Base-by-base conservation (phyloP, 1,140 invertebrate genomes). In the Sminthurinus signatus region DNA sequence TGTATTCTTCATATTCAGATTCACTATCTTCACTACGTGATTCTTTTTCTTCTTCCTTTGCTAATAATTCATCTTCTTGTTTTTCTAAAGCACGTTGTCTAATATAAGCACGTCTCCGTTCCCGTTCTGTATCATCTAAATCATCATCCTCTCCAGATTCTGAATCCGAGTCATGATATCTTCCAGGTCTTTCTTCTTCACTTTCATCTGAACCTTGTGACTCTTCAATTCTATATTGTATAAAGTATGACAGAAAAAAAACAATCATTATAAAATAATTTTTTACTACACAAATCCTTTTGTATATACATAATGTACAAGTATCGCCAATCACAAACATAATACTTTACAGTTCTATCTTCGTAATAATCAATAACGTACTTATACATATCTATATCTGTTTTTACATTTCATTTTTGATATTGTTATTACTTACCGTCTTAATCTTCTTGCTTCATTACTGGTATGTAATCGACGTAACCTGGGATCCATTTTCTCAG, bases 1-100 rank as follows among this genome's bases (percentile, higher is more conserved):
- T 86, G 71, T 93, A 91, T 77, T 96, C 90, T 74, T 92, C 89
- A 74, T 91, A 84, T 75, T 85, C 86, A 62, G 86, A 86, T 73
- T 84, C 80, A 75, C 89, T 87, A 59, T 91, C 90, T 36, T 85
- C 84, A 62, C 84, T 86, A n/a, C 86, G 84, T 51, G 76, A 76
- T 54, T 75, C 75, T 54, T 75, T 85, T 50, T 88, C 87, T 67
- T 94, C 89, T 62, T 91, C 87, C 70, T 80, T 76, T 65, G 80
- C 81, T 56, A 84, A 73, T 21, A 85, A 73, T 73, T 84, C 82
- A 75, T 80, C 76, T 73, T 82, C 83, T 69, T 86, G 82, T 66
- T 86, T 85, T 10, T 83, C 81, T 2, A 88, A 72, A 51, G 88
- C 85, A 67, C 82, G 80, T 67, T 86, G 81, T 60, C 85, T 82